Percentiles rank a stretch among this genome's conserved stretches.
phyloP scores from a whole-genome alignment of 2,888 invertebrate species.

The Anoplius nigerrimus region DNA sequence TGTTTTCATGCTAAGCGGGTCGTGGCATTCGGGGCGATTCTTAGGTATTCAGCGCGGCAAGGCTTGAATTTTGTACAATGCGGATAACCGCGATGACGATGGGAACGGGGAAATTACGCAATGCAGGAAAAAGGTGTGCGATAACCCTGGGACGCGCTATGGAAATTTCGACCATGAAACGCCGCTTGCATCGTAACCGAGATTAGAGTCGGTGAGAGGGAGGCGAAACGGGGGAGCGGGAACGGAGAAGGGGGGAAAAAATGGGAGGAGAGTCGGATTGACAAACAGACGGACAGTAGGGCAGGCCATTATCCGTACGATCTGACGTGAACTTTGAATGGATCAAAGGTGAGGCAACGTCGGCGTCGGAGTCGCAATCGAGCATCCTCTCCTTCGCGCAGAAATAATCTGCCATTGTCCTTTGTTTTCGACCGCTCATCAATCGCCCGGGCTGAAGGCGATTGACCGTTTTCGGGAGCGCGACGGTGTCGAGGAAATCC shows the following conservation, averaged over 20 bases:
- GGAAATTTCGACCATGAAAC: constrained; percentile 64
- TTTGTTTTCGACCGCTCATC: no score
- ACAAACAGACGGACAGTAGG: no score
- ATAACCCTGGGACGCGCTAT: constrained; percentile 56
- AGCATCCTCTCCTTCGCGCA: not conserved
- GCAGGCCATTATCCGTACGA: constrained; percentile 21
- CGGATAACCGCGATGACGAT: not conserved
- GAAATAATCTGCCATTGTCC: no score
- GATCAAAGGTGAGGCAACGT: constrained; percentile 39
- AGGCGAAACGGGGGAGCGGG: not conserved
- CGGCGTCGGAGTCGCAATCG: constrained; percentile 15
- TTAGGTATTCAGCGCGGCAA: no score
- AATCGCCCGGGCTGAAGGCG: no score
- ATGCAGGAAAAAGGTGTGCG: constrained; percentile 53
- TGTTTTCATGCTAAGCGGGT: no score
- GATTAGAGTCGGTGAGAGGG: constrained; percentile 1
- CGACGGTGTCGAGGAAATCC: no score
- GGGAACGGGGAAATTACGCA: constrained; percentile 43
- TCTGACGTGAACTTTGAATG: constrained; percentile 19
- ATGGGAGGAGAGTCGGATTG: constrained; percentile 18
- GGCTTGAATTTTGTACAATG: not conserved
- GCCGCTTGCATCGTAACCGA: constrained; percentile 37
- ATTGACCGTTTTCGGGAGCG: no score
- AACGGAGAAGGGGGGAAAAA: constrained; percentile 8
- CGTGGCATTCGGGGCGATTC: no score